phyloP scores from a whole-genome alignment of 2,797 vertebrate species.

The Anabas testudineus region DNA sequence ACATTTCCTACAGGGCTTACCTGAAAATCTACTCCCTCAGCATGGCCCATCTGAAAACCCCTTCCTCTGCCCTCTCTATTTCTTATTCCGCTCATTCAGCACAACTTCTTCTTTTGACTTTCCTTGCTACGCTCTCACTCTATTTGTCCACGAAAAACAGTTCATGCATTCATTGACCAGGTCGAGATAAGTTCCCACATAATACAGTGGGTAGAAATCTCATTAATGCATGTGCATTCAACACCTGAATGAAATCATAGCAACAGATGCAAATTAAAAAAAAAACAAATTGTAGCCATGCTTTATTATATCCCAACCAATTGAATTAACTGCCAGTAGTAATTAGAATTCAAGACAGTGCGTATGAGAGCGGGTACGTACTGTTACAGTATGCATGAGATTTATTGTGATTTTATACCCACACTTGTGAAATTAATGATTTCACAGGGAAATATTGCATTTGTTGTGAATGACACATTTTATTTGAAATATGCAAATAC shows the following conservation, averaged over 20 bases:
- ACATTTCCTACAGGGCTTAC: constrained; percentile 75
- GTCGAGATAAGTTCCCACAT: constrained; percentile 50
- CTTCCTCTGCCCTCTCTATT: constrained; percentile 23
- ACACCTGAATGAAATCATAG: constrained; percentile 67
- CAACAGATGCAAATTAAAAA: constrained; percentile 55
- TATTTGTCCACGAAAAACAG: constrained; percentile 81
- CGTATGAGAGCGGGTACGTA: not conserved
- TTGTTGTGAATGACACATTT: constrained; percentile 70
- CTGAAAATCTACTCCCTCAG: constrained; percentile 72
- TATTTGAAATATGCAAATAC: constrained; percentile 72
- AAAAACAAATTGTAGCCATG: constrained; percentile 57
- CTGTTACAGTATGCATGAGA: constrained; percentile 30
- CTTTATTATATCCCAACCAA: constrained; percentile 51
- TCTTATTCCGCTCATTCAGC: constrained; percentile 52
- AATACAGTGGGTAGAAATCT: constrained; percentile 64
- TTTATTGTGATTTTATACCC: constrained; percentile 61
- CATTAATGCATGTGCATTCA: constrained; percentile 57
- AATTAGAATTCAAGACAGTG: constrained; percentile 18
- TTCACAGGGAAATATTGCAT: constrained; percentile 66
- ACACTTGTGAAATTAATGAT: constrained; percentile 63
- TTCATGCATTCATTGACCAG: constrained; percentile 77
- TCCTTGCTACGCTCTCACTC: constrained; percentile 51
- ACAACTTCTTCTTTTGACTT: constrained; percentile 54
- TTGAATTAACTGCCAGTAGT: constrained; percentile 50
- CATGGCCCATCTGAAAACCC: constrained; percentile 60